Evolutionary conservation across 2,888 invertebrate species (phyloP).

Genomic region (Hermaeophaga mercurialis): DNA sequence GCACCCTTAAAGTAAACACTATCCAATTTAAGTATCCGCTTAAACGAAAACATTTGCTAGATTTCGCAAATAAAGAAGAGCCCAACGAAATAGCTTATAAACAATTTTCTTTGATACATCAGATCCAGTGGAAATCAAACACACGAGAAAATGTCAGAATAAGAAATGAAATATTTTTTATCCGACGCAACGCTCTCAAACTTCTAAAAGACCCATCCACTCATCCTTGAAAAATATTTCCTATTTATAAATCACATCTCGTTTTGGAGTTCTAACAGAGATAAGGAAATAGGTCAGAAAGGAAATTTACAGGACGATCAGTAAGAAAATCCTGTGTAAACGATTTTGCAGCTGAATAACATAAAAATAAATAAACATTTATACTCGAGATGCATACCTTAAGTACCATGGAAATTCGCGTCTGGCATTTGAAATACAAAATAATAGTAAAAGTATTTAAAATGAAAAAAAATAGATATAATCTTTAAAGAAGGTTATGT

Average conservation of each 20-base stretch:
- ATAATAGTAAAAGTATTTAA: too few species aligned
- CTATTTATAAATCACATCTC: slow-evolving; percentile 9
- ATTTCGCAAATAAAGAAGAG: too few species aligned
- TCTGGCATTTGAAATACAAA: background rate
- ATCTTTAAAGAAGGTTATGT: too few species aligned
- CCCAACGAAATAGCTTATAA: too few species aligned
- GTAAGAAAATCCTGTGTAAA: background rate
- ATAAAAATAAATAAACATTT: too few species aligned
- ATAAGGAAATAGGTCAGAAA: slow-evolving; percentile 7
- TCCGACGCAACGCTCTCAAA: slow-evolving; percentile 3
- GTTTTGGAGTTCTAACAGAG: slow-evolving; percentile 8
- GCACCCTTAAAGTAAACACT: too few species aligned
- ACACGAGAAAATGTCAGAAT: slow-evolving; percentile 7
- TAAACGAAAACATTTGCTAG: too few species aligned
- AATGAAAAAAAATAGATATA: too few species aligned
- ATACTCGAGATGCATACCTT: too few species aligned
- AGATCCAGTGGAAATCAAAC: slow-evolving; percentile 4
- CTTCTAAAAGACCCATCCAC: slow-evolving; percentile 8
- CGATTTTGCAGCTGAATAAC: background rate
- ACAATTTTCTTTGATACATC: background rate
- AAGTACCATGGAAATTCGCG: too few species aligned
- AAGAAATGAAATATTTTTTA: slow-evolving; percentile 12
- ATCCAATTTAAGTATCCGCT: too few species aligned
- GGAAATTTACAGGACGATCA: slow-evolving; percentile 5
- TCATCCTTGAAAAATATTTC: slow-evolving; percentile 10